Conservation (phyloP, 2,113 vertebrate genomes). For the Halichoeres trimaculatus region DNA sequence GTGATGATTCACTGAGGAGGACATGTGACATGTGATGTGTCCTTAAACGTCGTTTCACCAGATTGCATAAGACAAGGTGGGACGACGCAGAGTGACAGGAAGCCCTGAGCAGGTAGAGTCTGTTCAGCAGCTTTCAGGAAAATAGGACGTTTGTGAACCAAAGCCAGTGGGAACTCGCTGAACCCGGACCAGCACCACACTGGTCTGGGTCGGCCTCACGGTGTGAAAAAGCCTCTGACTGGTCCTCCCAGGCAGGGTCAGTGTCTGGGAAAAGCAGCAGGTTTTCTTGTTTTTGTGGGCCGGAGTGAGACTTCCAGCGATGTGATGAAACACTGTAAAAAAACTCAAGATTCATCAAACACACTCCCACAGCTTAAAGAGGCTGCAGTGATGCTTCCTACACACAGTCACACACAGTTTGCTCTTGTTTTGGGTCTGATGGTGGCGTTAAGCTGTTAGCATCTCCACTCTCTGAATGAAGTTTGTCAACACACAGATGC, state of each 20-base stretch:
- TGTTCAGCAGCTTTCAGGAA: neutral
- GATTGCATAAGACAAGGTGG: conserved; percentile 1
- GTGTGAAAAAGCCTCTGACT: conserved; percentile 35
- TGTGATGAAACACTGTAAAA: conserved; percentile 14
- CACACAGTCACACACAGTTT: neutral
- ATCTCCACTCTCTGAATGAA: no score
- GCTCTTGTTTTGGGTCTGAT: no score
- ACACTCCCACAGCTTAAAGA: neutral
- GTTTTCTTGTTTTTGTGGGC: conserved; percentile 61
- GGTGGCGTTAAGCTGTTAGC: no score
- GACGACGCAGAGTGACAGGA: neutral
- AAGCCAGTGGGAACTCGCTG: conserved; percentile 62
- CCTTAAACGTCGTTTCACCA: conserved; percentile 31
- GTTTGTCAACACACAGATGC: no score
- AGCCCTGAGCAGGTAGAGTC: neutral
- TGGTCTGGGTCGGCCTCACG: conserved; percentile 46
- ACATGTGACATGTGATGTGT: conserved; percentile 21
- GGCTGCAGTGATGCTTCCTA: neutral
- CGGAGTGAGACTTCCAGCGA: conserved; percentile 17
- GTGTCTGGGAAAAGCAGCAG: conserved; percentile 71
- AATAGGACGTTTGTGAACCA: conserved; percentile 41
- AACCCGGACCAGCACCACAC: conserved; percentile 59
- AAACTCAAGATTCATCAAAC: neutral
- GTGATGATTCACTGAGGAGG: conserved; percentile 32
- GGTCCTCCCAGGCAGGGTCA: conserved; percentile 38